These are phyloP conservation scores for Telmatochromis sp. DNA, from an alignment of 2,113 vertebrate genomes.

Conservation along the genomic window DNA sequence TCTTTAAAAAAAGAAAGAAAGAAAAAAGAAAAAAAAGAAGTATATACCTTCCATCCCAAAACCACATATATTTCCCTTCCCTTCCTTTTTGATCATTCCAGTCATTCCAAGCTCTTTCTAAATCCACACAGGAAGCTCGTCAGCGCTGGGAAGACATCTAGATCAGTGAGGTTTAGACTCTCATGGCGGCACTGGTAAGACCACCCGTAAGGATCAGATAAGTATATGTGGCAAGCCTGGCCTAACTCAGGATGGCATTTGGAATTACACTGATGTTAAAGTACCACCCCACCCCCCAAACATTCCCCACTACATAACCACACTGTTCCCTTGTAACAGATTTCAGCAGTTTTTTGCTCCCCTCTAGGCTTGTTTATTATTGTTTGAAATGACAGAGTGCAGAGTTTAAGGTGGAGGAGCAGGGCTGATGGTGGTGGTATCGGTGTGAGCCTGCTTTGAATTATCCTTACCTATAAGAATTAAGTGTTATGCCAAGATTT, in stretches of 20 bases:
- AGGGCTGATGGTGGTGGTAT: neutral
- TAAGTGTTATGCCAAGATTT: conserved; percentile 10
- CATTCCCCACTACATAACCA: conserved; percentile 30
- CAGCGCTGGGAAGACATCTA: conserved; percentile 44
- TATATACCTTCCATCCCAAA: neutral
- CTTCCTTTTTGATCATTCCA: neutral
- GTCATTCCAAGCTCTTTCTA: neutral
- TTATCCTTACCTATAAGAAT: conserved; percentile 5
- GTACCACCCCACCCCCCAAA: neutral
- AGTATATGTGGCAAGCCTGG: conserved; percentile 62
- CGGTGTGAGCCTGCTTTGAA: neutral
- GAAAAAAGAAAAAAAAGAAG: neutral
- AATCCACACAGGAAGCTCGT: neutral
- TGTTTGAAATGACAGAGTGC: conserved; percentile 71
- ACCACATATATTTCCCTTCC: conserved; percentile 9
- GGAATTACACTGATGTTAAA: conserved; percentile 52
- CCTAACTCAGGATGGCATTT: conserved; percentile 66
- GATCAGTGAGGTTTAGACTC: conserved; percentile 18
- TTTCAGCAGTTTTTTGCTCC: conserved; percentile 62
- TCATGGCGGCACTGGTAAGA: conserved; percentile 23
- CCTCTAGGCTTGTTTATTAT: conserved; percentile 69
- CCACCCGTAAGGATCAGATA: conserved; percentile 73
- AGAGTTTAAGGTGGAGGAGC: conserved; percentile 45
- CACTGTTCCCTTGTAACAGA: conserved; percentile 64
- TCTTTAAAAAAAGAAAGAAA: neutral